These are phyloP conservation scores for Aelia acuminata DNA, from an alignment of 2,888 invertebrate species.

Conservation along the genomic window DNA sequence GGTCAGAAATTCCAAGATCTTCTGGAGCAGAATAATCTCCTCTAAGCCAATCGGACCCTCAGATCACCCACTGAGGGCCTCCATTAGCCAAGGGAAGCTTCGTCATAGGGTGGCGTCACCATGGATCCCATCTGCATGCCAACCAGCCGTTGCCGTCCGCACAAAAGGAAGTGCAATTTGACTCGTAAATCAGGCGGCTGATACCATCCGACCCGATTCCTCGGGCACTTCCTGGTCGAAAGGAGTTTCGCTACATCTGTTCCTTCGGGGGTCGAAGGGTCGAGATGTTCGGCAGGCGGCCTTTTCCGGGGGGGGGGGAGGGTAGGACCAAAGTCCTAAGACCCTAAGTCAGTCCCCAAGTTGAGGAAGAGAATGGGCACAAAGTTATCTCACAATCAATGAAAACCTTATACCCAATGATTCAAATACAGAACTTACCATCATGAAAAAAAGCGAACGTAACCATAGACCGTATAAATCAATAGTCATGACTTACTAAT, in stretches of 20 bases:
- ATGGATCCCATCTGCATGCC: slow-evolving; percentile 33
- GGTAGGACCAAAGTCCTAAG: not conserved
- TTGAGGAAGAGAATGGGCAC: not conserved
- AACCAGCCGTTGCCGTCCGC: not conserved
- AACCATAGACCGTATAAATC: too few relatives aligned
- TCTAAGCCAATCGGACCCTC: not conserved
- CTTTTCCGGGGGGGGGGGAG: too few relatives aligned
- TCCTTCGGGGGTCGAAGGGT: not conserved
- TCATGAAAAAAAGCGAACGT: not conserved
- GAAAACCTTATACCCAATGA: not conserved
- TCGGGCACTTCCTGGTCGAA: not conserved
- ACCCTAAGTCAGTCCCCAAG: not conserved
- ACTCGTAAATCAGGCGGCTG: slow-evolving; percentile 16
- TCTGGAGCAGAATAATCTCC: not conserved
- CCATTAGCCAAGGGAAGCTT: not conserved
- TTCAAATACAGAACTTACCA: not conserved
- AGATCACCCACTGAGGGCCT: not conserved
- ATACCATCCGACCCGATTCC: slow-evolving; percentile 34
- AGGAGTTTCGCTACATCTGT: not conserved
- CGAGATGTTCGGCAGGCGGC: not conserved
- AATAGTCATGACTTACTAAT: not conserved
- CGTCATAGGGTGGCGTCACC: slow-evolving; percentile 34
- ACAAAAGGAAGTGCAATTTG: slow-evolving; percentile 48
- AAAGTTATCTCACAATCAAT: not conserved
- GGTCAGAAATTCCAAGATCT: too few relatives aligned